A percentile compares a stretch with the other conserved stretches of the same genome.
Evolutionary conservation across 2,888 invertebrate species (phyloP).

Genomic region (Apamea crenata): DNA sequence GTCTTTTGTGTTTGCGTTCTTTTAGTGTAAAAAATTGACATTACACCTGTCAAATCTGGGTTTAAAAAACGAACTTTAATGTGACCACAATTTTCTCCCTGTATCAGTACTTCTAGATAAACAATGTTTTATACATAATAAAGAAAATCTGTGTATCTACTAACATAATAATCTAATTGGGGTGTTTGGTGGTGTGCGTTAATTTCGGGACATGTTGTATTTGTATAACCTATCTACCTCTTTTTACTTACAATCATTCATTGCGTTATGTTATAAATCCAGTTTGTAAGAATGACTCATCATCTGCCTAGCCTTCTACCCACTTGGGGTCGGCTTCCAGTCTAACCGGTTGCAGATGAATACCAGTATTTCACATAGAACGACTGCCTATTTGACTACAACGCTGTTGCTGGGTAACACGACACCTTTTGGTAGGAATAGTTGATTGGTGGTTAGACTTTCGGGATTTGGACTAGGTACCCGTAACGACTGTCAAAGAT

Average conservation of each 20-base stretch:
- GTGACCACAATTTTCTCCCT: not conserved
- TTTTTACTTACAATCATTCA: not conserved
- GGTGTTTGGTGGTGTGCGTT: not conserved
- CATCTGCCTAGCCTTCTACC: not conserved
- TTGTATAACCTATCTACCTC: not conserved
- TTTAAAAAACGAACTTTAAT: not conserved
- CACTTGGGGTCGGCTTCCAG: too few species aligned
- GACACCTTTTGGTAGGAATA: not conserved
- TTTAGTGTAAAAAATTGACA: too few species aligned
- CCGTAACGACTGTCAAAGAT: not conserved
- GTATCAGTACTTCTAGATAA: not conserved
- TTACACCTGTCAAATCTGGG: too few species aligned
- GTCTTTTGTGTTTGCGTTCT: too few species aligned
- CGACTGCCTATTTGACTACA: not conserved
- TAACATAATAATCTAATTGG: not conserved
- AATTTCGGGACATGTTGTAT: not conserved
- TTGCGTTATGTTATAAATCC: not conserved
- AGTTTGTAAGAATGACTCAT: not conserved
- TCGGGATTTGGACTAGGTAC: not conserved
- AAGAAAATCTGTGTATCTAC: not conserved
- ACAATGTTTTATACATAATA: not conserved
- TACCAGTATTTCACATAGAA: not conserved
- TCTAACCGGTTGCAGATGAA: constrained; percentile 29
- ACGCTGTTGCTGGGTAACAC: not conserved
- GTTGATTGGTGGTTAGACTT: not conserved